Percentiles rank a stretch among this genome's conserved stretches.
These are phyloP conservation scores for Cebus imitator DNA, from an alignment of 2,113 vertebrate species.

Conservation along the genomic window DNA sequence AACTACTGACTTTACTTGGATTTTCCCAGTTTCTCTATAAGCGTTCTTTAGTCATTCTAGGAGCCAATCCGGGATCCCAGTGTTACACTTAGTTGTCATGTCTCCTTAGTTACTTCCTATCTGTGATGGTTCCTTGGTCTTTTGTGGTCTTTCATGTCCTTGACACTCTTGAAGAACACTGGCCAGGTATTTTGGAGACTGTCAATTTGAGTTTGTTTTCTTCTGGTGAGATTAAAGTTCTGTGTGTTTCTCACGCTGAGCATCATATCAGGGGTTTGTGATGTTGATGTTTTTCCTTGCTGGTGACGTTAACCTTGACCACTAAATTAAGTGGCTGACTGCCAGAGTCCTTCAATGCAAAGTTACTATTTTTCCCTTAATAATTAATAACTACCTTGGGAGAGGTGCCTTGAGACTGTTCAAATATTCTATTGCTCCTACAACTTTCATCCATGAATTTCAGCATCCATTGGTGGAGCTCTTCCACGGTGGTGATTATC, in stretches of 20 bases:
- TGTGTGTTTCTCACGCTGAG: background rate
- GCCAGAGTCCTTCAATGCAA: background rate
- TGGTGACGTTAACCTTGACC: background rate
- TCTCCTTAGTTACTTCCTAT: background rate
- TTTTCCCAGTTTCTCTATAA: background rate
- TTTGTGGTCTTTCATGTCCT: background rate
- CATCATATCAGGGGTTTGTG: background rate
- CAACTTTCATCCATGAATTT: background rate
- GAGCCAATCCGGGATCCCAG: background rate
- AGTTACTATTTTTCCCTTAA: background rate
- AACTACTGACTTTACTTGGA: background rate
- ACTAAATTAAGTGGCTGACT: background rate
- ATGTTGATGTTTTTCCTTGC: background rate
- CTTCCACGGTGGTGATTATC: background rate
- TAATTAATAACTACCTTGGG: background rate
- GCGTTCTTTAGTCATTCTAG: background rate
- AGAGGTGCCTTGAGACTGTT: background rate
- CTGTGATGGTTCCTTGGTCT: background rate
- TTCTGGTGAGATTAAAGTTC: background rate
- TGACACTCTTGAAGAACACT: background rate
- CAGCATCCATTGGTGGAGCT: background rate
- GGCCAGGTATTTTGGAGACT: background rate
- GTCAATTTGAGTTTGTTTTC: background rate
- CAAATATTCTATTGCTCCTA: background rate
- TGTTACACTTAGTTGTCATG: background rate